Conservation (phyloP, 1,140 invertebrate species). For the Rhysida immarginata region DNA sequence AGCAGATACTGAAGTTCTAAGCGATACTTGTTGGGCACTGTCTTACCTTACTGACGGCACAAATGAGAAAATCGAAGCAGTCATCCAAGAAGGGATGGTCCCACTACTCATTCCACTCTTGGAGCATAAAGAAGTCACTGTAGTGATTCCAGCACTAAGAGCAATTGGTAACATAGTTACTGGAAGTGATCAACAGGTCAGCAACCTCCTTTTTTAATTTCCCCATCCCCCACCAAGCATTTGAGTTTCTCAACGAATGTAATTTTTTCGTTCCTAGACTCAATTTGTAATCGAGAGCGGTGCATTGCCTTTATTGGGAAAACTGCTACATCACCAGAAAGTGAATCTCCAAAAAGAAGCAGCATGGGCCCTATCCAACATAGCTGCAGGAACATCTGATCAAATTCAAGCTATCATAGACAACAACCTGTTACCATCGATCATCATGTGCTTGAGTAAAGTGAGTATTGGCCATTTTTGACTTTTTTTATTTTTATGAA, state of each 20-base stretch:
- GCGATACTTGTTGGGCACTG: constrained; percentile 91
- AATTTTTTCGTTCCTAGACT: constrained; percentile 44
- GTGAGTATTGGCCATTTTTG: constrained; percentile 21
- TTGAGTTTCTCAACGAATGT: neutral
- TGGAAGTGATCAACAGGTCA: constrained; percentile 54
- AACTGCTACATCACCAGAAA: constrained; percentile 56
- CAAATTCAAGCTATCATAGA: constrained; percentile 64
- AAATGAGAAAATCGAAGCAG: constrained; percentile 81
- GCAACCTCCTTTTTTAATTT: neutral
- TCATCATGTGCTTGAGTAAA: constrained; percentile 50
- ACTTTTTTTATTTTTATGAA: neutral
- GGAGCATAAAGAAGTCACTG: constrained; percentile 47
- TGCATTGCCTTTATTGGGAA: constrained; percentile 51
- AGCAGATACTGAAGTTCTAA: constrained; percentile 25
- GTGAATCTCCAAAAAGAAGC: constrained; percentile 68
- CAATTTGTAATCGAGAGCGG: constrained; percentile 71
- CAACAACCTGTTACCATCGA: constrained; percentile 44
- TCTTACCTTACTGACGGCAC: constrained; percentile 90
- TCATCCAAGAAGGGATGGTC: constrained; percentile 54
- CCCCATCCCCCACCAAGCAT: neutral
- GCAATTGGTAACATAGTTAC: constrained; percentile 77
- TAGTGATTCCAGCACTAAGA: constrained; percentile 78
- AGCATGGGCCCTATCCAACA: constrained; percentile 68
- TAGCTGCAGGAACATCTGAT: constrained; percentile 54
- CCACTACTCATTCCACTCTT: constrained; percentile 59